phyloP scores from a whole-genome alignment of 2,888 invertebrate species.

The Ormyrus nitidulus region DNA sequence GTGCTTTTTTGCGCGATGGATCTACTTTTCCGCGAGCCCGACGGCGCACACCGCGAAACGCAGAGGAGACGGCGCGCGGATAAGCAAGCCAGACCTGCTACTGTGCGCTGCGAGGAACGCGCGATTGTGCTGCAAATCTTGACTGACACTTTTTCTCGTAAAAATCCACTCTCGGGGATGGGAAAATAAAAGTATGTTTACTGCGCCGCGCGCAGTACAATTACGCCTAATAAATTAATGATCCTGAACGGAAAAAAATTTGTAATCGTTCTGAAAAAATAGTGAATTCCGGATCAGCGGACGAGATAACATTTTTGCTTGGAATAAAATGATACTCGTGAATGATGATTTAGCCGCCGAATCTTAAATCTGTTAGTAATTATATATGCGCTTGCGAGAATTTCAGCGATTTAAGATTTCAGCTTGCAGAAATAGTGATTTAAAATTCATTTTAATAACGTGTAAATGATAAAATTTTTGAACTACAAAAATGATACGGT shows the following conservation, averaged over 20 bases:
- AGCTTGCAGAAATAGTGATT: too few relatives aligned
- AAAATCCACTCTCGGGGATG: not conserved
- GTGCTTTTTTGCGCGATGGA: constrained; percentile 62
- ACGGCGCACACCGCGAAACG: constrained; percentile 1
- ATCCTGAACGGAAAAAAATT: not conserved
- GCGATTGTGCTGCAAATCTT: constrained; percentile 10
- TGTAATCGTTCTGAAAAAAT: too few relatives aligned
- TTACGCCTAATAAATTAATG: not conserved
- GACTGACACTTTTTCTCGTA: not conserved
- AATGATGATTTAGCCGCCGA: constrained; percentile 22
- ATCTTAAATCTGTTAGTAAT: constrained; percentile 14
- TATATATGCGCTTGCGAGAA: not conserved
- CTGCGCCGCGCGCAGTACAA: not conserved
- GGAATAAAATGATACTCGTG: constrained; percentile 14
- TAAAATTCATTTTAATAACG: too few relatives aligned
- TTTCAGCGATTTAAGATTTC: not conserved
- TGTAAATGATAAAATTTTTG: too few relatives aligned
- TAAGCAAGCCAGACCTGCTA: constrained; percentile 19
- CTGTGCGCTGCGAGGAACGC: not conserved
- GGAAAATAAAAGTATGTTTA: not conserved
- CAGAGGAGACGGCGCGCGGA: constrained; percentile 35
- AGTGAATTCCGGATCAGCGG: too few relatives aligned
- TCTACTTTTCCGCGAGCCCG: constrained; percentile 66
- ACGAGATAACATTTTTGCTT: not conserved
- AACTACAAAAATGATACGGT: too few relatives aligned